Evolutionary conservation across 2,797 vertebrate genomes (phyloP).

Genomic region (Chiroxiphia lanceolata): DNA sequence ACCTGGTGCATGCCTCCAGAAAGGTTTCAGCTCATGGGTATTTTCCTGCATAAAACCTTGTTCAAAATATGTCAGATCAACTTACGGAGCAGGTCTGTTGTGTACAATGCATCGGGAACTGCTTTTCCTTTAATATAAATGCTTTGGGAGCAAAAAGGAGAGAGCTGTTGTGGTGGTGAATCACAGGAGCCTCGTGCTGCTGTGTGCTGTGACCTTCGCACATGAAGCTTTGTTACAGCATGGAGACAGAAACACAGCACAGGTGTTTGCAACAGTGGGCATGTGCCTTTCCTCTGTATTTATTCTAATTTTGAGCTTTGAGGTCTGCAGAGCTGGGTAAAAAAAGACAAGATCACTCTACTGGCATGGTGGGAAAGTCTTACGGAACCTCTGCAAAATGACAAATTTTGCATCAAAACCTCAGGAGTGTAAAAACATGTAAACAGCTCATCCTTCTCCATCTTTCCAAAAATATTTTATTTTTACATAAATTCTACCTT

Average conservation of each 20-base stretch:
- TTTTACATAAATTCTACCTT: neutral
- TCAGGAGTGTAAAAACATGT: neutral
- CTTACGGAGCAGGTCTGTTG: neutral
- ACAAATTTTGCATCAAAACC: neutral
- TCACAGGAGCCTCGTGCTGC: neutral
- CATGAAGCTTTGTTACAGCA: neutral
- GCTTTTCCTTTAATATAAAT: neutral
- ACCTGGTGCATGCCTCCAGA: neutral
- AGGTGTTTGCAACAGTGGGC: neutral
- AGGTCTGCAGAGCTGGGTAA: neutral
- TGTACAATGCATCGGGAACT: neutral
- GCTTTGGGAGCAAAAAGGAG: neutral
- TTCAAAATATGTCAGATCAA: neutral
- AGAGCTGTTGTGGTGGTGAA: neutral
- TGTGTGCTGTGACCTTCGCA: neutral
- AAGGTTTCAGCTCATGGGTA: neutral
- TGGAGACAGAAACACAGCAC: fast-evolving
- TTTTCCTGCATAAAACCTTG: neutral
- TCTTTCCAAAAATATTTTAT: neutral
- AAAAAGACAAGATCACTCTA: neutral
- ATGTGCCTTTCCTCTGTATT: neutral
- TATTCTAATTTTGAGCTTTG: neutral
- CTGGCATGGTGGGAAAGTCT: neutral
- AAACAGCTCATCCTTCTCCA: neutral
- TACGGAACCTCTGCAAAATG: neutral